Conservation (phyloP, 1,140 invertebrate genomes). For the Trichomalopsis sarcophagae region DNA sequence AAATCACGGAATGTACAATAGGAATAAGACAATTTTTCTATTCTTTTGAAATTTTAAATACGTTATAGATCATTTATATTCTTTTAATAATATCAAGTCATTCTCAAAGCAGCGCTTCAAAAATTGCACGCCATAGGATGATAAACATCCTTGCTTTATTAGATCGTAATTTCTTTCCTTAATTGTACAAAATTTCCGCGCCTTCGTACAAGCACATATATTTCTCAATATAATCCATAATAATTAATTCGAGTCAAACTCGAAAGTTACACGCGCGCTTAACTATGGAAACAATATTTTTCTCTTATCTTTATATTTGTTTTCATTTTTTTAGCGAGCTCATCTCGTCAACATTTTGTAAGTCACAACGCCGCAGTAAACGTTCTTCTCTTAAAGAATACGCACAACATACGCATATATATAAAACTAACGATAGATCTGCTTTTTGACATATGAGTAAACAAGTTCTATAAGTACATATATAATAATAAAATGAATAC, state of each 20-base stretch:
- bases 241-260: conserved; percentile 43
- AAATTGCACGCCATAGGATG: conserved; percentile 45
- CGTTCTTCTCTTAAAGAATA: conserved; percentile 18
- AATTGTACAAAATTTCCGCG: conserved; percentile 16
- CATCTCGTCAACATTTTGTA: conserved; percentile 9
- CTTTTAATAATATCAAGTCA: conserved; percentile 27
- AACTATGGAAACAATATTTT: conserved; percentile 37
- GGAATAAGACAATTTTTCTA: conserved; percentile 28
- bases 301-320: conserved; percentile 20
- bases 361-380: conserved; percentile 48
- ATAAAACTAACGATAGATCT: conserved; percentile 44
- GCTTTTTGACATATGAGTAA: conserved; percentile 36
- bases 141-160: conserved; percentile 12
- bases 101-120: conserved; percentile 46
- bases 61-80: conserved; percentile 19
- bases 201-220: conserved; percentile 13
- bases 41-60: conserved; percentile 27
- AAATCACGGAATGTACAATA: conserved; percentile 45
- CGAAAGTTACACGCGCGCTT: conserved; percentile 24
- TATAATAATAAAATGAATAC: conserved; percentile 40
- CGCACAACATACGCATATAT: conserved; percentile 37
- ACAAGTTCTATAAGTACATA: conserved; percentile 31
- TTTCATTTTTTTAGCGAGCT: conserved; percentile 7
- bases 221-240: conserved; percentile 26
- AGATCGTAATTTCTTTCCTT: conserved; percentile 23